A percentile compares a stretch with the other conserved stretches of the same genome.
These are phyloP conservation scores for Okamejei kenojei DNA, from an alignment of 2,797 vertebrate species.

Conservation along the genomic window DNA sequence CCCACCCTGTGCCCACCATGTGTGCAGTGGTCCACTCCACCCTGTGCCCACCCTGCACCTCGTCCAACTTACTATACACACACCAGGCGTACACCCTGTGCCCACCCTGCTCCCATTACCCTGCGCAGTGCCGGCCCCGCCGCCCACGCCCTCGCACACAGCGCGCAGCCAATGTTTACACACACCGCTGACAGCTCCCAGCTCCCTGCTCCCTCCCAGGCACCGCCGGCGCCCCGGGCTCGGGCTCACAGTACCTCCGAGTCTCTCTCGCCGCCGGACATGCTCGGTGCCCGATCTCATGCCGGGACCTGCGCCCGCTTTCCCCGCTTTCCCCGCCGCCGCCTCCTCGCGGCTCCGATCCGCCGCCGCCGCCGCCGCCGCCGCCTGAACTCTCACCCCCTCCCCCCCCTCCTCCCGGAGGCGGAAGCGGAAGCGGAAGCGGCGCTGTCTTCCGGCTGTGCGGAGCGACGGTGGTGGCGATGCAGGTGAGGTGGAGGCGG, in stretches of 20 bases:
- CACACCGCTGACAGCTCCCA: neutral
- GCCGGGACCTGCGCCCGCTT: neutral
- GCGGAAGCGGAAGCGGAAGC: neutral
- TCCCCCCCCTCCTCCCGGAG: neutral
- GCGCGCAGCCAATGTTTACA: neutral
- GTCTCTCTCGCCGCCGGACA: constrained; percentile 23
- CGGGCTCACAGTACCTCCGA: neutral
- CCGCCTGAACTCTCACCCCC: neutral
- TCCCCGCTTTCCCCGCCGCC: too few relatives aligned
- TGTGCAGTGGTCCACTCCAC: too few relatives aligned
- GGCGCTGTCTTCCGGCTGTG: neutral
- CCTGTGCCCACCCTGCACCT: too few relatives aligned
- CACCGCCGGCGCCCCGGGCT: neutral
- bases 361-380: too few relatives aligned
- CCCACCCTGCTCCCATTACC: too few relatives aligned
- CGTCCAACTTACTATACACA: too few relatives aligned
- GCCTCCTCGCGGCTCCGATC: neutral
- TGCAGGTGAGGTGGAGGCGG: neutral
- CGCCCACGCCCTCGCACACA: too few relatives aligned
- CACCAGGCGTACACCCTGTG: too few relatives aligned
- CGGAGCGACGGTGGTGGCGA: neutral
- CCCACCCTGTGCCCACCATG: too few relatives aligned
- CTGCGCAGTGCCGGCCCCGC: too few relatives aligned
- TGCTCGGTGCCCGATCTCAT: neutral
- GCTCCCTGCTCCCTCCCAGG: neutral